Percentiles rank a stretch among this genome's conserved stretches.
These are phyloP conservation scores for Pseudois nayaur DNA, from an alignment of 2,113 vertebrate genomes.

Conservation along the genomic window DNA sequence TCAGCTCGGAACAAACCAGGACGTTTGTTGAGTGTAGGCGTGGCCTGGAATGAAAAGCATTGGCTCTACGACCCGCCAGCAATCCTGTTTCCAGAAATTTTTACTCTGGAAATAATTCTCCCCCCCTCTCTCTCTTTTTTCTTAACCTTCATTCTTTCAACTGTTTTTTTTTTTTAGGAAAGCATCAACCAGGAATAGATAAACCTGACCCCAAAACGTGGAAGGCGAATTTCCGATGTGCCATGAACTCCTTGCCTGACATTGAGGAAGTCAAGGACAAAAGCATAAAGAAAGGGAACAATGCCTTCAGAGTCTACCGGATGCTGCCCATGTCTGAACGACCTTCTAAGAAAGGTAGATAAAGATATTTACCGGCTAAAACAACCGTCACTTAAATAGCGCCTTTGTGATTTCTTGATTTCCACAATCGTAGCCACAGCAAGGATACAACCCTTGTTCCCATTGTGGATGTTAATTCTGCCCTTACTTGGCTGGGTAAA, in stretches of 20 bases:
- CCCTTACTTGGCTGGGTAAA: not conserved
- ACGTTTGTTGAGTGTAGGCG: fast-evolving
- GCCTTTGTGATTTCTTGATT: not conserved
- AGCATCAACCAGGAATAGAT: slow-evolving; percentile 89
- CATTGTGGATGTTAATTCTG: not conserved
- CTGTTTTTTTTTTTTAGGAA: slow-evolving; percentile 80
- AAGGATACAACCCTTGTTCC: not conserved
- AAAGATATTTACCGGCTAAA: not conserved
- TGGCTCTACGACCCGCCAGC: not conserved
- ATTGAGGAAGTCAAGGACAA: slow-evolving; percentile 94
- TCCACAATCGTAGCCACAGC: not conserved
- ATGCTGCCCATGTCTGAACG: slow-evolving; percentile 93
- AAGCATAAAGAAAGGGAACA: slow-evolving; percentile 98
- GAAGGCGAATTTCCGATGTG: slow-evolving; percentile 93
- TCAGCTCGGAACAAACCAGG: not conserved
- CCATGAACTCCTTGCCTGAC: slow-evolving; percentile 93
- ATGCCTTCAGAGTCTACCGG: slow-evolving; percentile 96
- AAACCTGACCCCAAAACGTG: slow-evolving; percentile 93
- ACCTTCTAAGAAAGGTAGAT: slow-evolving; percentile 91
- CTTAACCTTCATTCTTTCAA: not conserved
- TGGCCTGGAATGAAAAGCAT: not conserved
- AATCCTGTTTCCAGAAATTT: not conserved
- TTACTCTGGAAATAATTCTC: fast-evolving
- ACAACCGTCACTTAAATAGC: fast-evolving
- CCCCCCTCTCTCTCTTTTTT: slow-evolving; percentile 26